These are phyloP conservation scores for Holocentrus rufus DNA, from an alignment of 2,797 vertebrate genomes.

Conservation along the genomic window DNA sequence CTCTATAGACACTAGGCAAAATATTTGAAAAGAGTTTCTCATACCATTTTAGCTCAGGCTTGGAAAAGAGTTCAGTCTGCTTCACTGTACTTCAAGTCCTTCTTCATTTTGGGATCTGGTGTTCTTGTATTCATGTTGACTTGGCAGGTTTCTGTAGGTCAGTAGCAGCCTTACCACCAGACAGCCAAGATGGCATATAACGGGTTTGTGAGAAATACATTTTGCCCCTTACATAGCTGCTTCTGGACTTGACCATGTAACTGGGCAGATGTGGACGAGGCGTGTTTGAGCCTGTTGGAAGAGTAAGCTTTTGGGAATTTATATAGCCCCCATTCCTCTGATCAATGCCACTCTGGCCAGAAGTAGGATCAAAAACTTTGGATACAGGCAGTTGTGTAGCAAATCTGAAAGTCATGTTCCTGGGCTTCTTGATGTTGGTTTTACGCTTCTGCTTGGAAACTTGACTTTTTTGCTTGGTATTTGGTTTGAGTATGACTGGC, in stretches of 20 bases:
- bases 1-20: not conserved
- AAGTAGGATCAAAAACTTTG: not conserved
- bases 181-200: conserved; percentile 20
- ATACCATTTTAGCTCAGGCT: not conserved
- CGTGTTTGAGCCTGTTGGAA: not conserved
- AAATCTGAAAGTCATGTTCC: not conserved
- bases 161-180: not conserved
- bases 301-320: not conserved
- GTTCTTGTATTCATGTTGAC: not conserved
- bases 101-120: not conserved
- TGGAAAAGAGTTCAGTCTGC: not conserved
- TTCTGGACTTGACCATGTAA: not conserved
- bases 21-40: not conserved
- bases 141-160: conserved; percentile 11
- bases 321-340: conserved; percentile 23
- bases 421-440: not conserved
- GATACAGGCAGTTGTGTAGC: not conserved
- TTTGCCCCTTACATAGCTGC: not conserved
- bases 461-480: not conserved
- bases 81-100: not conserved
- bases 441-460: not conserved
- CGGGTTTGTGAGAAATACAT: conserved; percentile 24
- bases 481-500: conserved; percentile 1
- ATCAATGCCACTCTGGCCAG: not conserved
- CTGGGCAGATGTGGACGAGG: not conserved